phyloP scores from a whole-genome alignment of 1,140 invertebrate species.

The Telenomus remus region DNA sequence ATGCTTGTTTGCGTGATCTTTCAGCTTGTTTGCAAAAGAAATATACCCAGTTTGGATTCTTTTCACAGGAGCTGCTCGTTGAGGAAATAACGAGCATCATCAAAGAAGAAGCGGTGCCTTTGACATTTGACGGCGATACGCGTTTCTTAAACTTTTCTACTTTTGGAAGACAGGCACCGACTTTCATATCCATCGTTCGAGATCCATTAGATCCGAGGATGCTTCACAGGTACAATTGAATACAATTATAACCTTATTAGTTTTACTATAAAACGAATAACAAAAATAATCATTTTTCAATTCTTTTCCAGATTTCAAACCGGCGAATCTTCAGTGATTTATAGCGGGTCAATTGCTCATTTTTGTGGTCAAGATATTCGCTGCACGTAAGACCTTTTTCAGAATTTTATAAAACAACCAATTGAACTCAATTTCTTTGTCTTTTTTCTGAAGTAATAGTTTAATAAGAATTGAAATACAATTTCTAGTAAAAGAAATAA shows the following conservation, averaged over 20 bases:
- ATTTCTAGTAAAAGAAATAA: slow-evolving; percentile 77
- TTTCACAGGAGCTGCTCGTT: slow-evolving; percentile 76
- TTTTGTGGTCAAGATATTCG: slow-evolving; percentile 81
- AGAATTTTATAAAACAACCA: no score
- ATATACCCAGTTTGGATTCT: background rate
- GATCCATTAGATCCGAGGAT: slow-evolving; percentile 77
- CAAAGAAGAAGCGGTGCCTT: slow-evolving; percentile 76
- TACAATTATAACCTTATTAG: background rate
- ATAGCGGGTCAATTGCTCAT: slow-evolving; percentile 76
- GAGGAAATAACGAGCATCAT: slow-evolving; percentile 77
- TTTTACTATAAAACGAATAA: background rate
- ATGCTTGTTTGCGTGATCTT: no score
- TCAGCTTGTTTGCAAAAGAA: no score
- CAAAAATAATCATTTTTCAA: no score
- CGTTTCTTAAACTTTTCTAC: slow-evolving; percentile 81
- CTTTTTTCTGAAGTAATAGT: background rate
- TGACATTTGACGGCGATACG: slow-evolving; percentile 80
- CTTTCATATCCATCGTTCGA: slow-evolving; percentile 81
- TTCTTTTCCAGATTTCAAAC: slow-evolving; percentile 57
- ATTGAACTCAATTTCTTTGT: no score
- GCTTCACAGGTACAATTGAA: slow-evolving; percentile 57
- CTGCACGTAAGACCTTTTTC: slow-evolving; percentile 77
- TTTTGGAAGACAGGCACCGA: slow-evolving; percentile 78
- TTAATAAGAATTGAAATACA: background rate
- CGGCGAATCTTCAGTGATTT: slow-evolving; percentile 50